A percentile compares a stretch with the other conserved stretches of the same genome.
phyloP scores from a whole-genome alignment of 2,888 invertebrate genomes.

The Caenorhabditis imperialis region DNA sequence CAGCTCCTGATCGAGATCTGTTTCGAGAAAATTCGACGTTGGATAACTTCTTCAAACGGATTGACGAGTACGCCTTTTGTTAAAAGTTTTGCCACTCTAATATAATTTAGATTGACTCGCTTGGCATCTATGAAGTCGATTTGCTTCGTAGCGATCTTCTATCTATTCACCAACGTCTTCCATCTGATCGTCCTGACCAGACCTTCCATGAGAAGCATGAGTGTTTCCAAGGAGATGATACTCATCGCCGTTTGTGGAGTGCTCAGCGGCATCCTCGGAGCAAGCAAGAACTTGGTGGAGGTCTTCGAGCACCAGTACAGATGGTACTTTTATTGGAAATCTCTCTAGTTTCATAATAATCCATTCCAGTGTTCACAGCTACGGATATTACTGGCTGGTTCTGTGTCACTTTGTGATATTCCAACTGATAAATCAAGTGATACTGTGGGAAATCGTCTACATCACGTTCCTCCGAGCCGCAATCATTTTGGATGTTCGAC shows the following conservation, averaged over 20 bases:
- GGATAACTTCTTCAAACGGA: conserved; percentile 17
- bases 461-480: conserved; percentile 25
- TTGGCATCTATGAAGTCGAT: background rate
- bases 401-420: conserved; percentile 13
- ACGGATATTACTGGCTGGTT: conserved; percentile 7
- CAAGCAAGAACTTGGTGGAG: conserved; percentile 16
- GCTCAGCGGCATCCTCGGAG: conserved; percentile 11
- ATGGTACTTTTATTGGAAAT: conserved; percentile 7
- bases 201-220: conserved; percentile 16
- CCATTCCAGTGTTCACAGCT: conserved; percentile 12
- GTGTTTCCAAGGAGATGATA: conserved; percentile 46
- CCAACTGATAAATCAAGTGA: conserved; percentile 24
- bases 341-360: no score
- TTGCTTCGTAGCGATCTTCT: background rate
- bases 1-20: conserved; percentile 9
- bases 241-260: conserved; percentile 34
- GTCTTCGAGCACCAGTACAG: conserved; percentile 8
- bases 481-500: conserved; percentile 18
- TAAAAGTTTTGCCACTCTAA: no score
- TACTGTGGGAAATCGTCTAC: conserved; percentile 30
- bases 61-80: conserved; percentile 19
- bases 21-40: conserved; percentile 16
- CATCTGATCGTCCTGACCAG: conserved; percentile 35
- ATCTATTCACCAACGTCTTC: conserved; percentile 27
- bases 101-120: conserved; percentile 14